Base-by-base conservation (phyloP, 1,140 invertebrate species). In the Pentalonia nigronervosa region DNA sequence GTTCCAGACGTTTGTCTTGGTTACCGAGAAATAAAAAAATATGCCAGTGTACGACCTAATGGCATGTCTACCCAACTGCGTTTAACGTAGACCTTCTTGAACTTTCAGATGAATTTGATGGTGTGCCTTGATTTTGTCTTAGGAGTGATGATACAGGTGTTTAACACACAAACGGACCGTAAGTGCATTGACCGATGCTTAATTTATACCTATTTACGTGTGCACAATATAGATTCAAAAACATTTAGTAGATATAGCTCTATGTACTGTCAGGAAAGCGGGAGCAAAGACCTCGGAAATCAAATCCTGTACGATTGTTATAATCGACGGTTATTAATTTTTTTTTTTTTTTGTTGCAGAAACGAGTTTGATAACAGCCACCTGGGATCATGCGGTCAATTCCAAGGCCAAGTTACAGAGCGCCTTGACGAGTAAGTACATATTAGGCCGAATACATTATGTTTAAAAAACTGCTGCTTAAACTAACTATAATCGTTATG, bases 381-480 rank as follows among this genome's bases (percentile, higher is more conserved):
- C 96, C 41, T 99, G 98, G 98, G 97, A 97, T 20, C 98, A 98
- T 95, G 97, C 97, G 3, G 97, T 97, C 6, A 98, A 99, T 95
- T 97, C 96, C 94, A 95, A 96, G 94, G 95, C 95, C 0, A 95
- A 96, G 86, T 95, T 99, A 25, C 94, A 96, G 8, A 95, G 96
- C 14, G 96, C 97, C 90, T 95, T 98, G 67, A 94, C 95, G 84
- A 95, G 96, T 96, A 95, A 94, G 94, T 94, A 94, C 21, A 7
- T 83, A n/a, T 45, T 41, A 45, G 8, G 23, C 34, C 7, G 81
- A 8, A 21, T 34, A 36, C 21, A 36, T 36, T 34, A 41, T 41
- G 41, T 25, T 83, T 41, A 6, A n/a, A n/a, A 14, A n/a, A 76
- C 14, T n/a, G 14, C 8, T 34, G 14, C 60, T 76, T 17, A 76